Base-by-base conservation (phyloP, 1,140 invertebrate genomes). In the Papilio polytes region DNA sequence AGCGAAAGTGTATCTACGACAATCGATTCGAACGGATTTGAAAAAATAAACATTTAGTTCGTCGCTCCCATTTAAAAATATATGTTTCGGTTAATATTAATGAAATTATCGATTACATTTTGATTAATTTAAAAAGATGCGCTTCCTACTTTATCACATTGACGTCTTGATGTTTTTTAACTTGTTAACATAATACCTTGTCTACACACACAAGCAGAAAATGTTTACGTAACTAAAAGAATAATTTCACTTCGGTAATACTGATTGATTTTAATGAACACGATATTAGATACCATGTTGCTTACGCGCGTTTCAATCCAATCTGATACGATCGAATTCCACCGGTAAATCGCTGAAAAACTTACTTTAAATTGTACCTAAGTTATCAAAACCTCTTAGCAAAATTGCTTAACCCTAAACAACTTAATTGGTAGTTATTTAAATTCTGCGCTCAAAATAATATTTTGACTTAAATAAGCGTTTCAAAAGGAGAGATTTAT, bases 1-100 rank as follows among this genome's bases (percentile, higher is more conserved):
- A 88, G 90, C 90, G 90, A 92, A 92, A 92, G 90, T 90, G 85
- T 83, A 82, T 51, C 82, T 74, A 78, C 82, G 44, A 44, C 72
- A 20, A 80, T 80, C 46, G 77, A 48, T 59, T 78, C 15, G 26
- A 66, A 36, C 63, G 22, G 26, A 31, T 2, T 31, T 20, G 15
- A 46, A 78, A 78, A 22, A 46, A 18, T 48, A 66, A n/a, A 18
- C n/a, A 36, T 20, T 66, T 66, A 63, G 59, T 63, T 63, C 22
- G 63, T 46, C 77, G 26, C 26, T 78, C 74, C 15, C 74, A 31
- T 78, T 77, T 78, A 72, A 73, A 77, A 22, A 81, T 51, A 48
- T 76, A 63, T 36, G 72, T 73, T 78, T 22, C 41, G 9, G 0
- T 78, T 76, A 81, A 81, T 81, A 81, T 81, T 77, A 48, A 81